Conservation (phyloP, 2,113 vertebrate species). For the Chroicocephalus ridibundus region DNA sequence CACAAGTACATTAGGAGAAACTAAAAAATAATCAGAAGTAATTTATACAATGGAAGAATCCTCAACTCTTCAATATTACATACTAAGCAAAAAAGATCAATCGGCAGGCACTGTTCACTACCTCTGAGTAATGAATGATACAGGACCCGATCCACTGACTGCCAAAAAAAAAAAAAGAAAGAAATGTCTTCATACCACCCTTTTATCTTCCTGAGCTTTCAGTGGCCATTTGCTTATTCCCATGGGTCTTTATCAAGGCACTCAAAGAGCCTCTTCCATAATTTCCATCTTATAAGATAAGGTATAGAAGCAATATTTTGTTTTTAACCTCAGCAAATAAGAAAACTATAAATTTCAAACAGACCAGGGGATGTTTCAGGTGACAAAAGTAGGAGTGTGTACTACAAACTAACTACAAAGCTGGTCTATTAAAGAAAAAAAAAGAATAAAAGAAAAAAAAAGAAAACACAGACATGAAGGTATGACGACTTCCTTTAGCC, state of each 20-base stretch:
- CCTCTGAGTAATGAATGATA: fast-evolving
- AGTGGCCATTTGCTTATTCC: not conserved
- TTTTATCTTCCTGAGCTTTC: not conserved
- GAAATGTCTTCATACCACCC: not conserved
- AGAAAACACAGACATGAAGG: not conserved
- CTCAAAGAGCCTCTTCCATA: not conserved
- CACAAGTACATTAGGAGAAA: not conserved
- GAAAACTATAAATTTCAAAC: not conserved
- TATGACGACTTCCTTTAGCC: not conserved
- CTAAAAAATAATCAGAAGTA: not conserved
- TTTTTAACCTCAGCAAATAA: not conserved
- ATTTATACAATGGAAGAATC: not conserved
- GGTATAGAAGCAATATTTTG: not conserved
- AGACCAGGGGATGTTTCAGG: not conserved
- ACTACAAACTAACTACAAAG: not conserved
- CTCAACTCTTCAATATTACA: not conserved
- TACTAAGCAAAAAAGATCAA: not conserved
- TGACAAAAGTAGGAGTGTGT: not conserved
- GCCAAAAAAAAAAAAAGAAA: not conserved
- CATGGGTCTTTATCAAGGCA: not conserved
- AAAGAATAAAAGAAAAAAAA: not conserved
- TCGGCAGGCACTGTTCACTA: not conserved
- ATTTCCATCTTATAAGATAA: not conserved
- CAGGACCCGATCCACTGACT: not conserved
- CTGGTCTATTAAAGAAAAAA: not conserved